These are phyloP conservation scores for Ectropis grisescens DNA, from an alignment of 1,140 invertebrate species.

Conservation along the genomic window DNA sequence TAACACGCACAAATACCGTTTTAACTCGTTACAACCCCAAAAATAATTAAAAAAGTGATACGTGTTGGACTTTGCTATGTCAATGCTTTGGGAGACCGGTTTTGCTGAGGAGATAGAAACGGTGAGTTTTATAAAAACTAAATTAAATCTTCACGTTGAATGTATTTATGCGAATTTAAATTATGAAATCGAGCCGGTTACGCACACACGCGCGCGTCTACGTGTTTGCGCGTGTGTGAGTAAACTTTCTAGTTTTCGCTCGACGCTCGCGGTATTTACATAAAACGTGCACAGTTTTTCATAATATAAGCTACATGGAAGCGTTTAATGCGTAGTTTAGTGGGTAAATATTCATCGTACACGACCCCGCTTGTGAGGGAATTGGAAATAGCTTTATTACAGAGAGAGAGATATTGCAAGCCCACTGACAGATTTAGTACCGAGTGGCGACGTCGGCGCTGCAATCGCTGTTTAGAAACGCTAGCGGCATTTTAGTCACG, in stretches of 20 bases:
- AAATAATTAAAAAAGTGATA: constrained; percentile 22
- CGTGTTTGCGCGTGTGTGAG: constrained; percentile 37
- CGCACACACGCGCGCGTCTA: constrained; percentile 7
- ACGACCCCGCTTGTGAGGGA: constrained; percentile 33
- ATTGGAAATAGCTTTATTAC: constrained; percentile 53
- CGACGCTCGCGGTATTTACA: constrained; percentile 54
- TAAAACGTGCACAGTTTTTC: constrained; percentile 68
- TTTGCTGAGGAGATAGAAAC: constrained; percentile 50
- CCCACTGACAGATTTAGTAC: too few species aligned
- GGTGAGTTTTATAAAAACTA: constrained; percentile 32
- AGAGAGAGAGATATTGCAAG: too few species aligned
- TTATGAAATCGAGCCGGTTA: constrained; percentile 34
- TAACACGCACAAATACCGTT: too few species aligned
- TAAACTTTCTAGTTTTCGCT: constrained; percentile 69
- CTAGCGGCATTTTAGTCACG: too few species aligned
- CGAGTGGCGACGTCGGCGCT: too few species aligned
- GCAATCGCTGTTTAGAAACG: too few species aligned
- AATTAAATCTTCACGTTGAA: too few species aligned
- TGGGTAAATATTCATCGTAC: constrained; percentile 56
- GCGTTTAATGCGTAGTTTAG: constrained; percentile 43
- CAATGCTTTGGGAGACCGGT: constrained; percentile 59
- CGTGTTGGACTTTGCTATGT: constrained; percentile 36
- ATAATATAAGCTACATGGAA: constrained; percentile 60
- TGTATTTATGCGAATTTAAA: constrained; percentile 19
- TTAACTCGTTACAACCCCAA: too few species aligned